A percentile compares a stretch with the other conserved stretches of the same genome.
Conservation (phyloP, 2,113 vertebrate species). For the Petromus typicus region DNA sequence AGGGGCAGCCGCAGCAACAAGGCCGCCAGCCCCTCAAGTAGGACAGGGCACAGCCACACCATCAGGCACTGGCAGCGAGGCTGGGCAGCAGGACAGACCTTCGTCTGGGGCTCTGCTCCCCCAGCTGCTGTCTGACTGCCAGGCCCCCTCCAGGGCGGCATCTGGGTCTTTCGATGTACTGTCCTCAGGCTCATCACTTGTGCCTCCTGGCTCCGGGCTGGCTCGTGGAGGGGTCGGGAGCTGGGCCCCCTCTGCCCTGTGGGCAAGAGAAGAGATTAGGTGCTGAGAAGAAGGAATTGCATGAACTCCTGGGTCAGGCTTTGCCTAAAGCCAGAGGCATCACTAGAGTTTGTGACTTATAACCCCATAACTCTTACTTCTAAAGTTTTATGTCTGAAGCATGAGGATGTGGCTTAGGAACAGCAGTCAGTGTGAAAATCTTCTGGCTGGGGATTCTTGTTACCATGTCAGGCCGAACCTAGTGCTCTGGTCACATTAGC, state of each 20-base stretch:
- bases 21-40: not conserved
- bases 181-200: not conserved
- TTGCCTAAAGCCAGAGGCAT: not conserved
- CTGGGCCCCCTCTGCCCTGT: constrained; percentile 86
- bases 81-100: constrained; percentile 50
- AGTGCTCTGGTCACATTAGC: not conserved
- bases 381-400: not conserved
- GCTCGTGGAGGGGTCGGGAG: constrained; percentile 57
- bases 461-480: not conserved
- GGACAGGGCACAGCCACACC: not conserved
- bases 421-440: not conserved
- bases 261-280: not conserved
- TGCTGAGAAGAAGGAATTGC: not conserved
- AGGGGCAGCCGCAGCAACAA: not conserved
- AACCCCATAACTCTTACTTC: not conserved
- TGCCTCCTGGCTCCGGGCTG: constrained; percentile 62
- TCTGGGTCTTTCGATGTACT: constrained; percentile 83
- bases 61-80: not conserved
- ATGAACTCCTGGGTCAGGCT: not conserved
- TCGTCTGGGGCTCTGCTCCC: not conserved
- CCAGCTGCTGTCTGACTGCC: constrained; percentile 87
- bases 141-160: constrained; percentile 85
- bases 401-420: not conserved
- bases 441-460: not conserved
- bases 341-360: not conserved